Evolutionary conservation across 2,113 vertebrate species (phyloP), one percentile per base, ranked within the genome.

Genomic region (Mastomys coucha): DNA sequence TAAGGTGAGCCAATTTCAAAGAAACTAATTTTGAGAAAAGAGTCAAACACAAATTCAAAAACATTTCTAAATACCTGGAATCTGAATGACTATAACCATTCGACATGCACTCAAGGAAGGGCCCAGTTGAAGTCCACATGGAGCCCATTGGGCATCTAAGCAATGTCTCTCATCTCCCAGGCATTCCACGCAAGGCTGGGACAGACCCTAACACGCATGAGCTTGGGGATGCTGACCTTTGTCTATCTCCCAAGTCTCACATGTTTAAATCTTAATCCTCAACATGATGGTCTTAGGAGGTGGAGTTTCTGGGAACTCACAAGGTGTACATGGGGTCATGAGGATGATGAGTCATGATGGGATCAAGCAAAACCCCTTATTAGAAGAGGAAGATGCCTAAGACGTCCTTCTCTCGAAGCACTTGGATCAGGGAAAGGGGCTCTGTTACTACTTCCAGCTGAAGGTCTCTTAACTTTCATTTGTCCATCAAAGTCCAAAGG

Each of bases 21-120:
- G 53, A 93, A 91, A 67, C n/a, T 93, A 91, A 90, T 91, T 97
- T 88, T 81, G 31, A 95, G 69, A 77, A 92, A 81, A 60, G 7
- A 77, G 60, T 69, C 63, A 78, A 88, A 91, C 26, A 91, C 56
- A 91, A 96, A 94, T 88, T 26, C 67, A 72, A 89, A 92, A 95
- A 70, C 56, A 88, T 76, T 84, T 88, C 84, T 49, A 95, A 94
- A 94, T 86, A 70, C 7, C 53, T 89, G 63, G 91, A 91, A 85
- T 76, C 65, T 53, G 24, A 51, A 77, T 2, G 31, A 63, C 72
- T 51, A 49, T 28, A 90, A 45, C 69, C n/a, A 28, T n/a, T 39
- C 33, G 7, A 85, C 22, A 31, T 5, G 6, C 65, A 67, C 58
- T 89, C 88, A 95, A 89, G 9, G 36, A 7, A 76, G 24, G 22